Evolutionary conservation across 1,140 invertebrate species (phyloP).

Genomic region (Panulirus ornatus): DNA sequence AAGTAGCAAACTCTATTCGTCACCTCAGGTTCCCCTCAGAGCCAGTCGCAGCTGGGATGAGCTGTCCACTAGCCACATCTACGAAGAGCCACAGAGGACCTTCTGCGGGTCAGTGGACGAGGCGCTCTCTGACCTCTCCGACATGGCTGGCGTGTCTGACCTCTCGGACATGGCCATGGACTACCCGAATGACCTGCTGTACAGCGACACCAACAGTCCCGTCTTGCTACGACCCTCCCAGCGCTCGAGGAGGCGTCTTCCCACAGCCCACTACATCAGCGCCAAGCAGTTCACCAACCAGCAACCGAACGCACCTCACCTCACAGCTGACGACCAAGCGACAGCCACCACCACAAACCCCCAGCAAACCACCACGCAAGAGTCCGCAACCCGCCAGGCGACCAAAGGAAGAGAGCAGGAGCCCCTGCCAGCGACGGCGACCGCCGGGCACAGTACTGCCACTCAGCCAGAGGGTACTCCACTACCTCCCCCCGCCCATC

Average conservation of each 20-base stretch:
- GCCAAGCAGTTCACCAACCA: not conserved
- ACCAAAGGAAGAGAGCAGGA: not conserved
- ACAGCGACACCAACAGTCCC: slow-evolving; percentile 44
- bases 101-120: slow-evolving; percentile 40
- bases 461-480: not conserved
- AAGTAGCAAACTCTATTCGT: slow-evolving; percentile 43
- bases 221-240: not conserved
- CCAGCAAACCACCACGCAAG: not conserved
- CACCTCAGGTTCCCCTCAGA: slow-evolving; percentile 49
- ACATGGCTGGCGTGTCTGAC: slow-evolving; percentile 11
- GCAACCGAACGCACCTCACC: not conserved
- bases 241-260: not conserved
- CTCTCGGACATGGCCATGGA: slow-evolving; percentile 47
- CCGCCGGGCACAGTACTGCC: not conserved
- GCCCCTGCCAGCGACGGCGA: not conserved
- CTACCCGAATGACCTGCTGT: slow-evolving; percentile 34
- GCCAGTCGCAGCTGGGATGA: slow-evolving; percentile 64
- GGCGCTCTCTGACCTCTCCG: slow-evolving; percentile 24
- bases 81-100: slow-evolving; percentile 50
- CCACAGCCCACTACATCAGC: not conserved
- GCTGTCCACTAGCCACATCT: slow-evolving; percentile 60
- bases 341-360: not conserved
- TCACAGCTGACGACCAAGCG: not conserved
- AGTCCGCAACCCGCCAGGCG: not conserved
- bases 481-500: not conserved